phyloP scores from a whole-genome alignment of 2,888 invertebrate species.

The Danaus chrysippus region DNA sequence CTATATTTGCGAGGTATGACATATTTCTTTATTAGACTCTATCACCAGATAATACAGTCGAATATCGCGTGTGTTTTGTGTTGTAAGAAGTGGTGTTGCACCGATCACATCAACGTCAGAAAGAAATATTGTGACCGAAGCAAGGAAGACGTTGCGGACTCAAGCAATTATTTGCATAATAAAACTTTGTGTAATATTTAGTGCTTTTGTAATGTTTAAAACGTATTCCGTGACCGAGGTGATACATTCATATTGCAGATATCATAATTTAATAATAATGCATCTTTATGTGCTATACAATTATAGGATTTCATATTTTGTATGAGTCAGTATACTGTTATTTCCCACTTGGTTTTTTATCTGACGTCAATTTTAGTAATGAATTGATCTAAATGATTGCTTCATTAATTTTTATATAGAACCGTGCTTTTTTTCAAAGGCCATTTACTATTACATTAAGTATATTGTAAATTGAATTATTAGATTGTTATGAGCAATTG shows the following conservation, averaged over 20 bases:
- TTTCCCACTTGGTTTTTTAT: too few relatives aligned
- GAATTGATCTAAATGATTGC: too few relatives aligned
- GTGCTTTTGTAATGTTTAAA: slow-evolving; percentile 28
- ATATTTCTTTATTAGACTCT: slow-evolving; percentile 9
- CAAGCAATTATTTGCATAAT: slow-evolving; percentile 40
- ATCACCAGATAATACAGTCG: slow-evolving; percentile 10
- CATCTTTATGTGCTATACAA: too few relatives aligned
- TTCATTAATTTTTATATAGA: too few relatives aligned
- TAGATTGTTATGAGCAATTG: too few relatives aligned
- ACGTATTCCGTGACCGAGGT: slow-evolving; percentile 33
- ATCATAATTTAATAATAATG: background rate
- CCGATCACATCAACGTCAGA: slow-evolving; percentile 40
- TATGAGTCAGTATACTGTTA: background rate
- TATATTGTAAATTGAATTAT: too few relatives aligned
- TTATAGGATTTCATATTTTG: background rate
- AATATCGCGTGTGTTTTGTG: background rate
- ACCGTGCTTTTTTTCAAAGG: too few relatives aligned
- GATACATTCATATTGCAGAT: slow-evolving; percentile 20
- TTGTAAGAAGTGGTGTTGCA: slow-evolving; percentile 20
- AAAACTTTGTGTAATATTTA: slow-evolving; percentile 38
- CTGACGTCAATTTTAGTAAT: too few relatives aligned
- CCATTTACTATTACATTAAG: too few relatives aligned
- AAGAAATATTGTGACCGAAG: slow-evolving; percentile 39
- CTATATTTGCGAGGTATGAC: slow-evolving; percentile 18
- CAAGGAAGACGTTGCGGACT: slow-evolving; percentile 33